Conservation (phyloP, 1,140 invertebrate species). For the Sipha flava region DNA sequence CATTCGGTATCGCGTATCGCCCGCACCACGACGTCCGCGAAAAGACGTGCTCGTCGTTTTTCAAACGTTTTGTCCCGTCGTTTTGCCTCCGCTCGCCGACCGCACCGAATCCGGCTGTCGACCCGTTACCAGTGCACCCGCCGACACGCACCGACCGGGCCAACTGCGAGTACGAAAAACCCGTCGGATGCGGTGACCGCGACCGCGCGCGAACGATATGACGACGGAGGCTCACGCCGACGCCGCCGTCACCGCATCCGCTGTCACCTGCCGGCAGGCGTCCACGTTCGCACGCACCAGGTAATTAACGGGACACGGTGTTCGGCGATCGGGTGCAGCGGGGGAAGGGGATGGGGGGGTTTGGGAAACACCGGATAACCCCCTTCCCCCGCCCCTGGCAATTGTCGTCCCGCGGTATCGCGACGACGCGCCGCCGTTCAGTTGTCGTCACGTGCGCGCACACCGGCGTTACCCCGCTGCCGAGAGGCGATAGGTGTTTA, state of each 20-base stretch:
- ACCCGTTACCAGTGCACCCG: neutral
- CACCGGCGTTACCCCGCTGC: no score
- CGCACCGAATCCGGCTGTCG: neutral
- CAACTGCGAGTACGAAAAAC: neutral
- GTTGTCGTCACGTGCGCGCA: no score
- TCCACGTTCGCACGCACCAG: slow-evolving; percentile 15
- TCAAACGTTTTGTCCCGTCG: neutral
- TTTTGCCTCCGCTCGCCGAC: neutral
- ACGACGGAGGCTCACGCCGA: neutral
- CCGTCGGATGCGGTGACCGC: neutral
- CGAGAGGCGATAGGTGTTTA: no score
- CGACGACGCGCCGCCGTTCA: no score
- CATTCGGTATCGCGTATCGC: neutral
- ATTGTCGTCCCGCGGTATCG: no score
- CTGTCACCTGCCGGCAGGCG: neutral
- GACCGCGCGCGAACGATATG: no score
- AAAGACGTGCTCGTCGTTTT: no score
- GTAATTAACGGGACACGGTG: neutral
- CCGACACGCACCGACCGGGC: neutral
- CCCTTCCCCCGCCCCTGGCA: no score
- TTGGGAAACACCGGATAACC: no score
- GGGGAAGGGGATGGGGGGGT: no score
- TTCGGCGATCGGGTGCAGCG: no score
- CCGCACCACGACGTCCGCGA: neutral
- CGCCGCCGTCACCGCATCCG: neutral